Base-by-base conservation (phyloP, 2,888 invertebrate species). In the Keiferia lycopersicella region DNA sequence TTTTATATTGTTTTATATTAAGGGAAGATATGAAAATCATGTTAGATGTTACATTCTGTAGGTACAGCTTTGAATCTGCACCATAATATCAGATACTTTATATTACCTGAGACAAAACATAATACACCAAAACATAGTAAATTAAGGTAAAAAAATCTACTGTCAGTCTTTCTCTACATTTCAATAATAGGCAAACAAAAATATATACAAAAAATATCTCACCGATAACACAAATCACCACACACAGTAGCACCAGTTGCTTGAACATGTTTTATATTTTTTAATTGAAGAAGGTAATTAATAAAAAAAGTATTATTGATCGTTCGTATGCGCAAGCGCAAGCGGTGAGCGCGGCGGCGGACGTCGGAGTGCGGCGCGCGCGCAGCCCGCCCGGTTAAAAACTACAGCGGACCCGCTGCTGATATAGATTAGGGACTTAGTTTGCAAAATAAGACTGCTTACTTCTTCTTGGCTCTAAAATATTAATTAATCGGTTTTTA, bases 341-440 rank as follows among this genome's bases (percentile, higher is more conserved):
- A 72, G 76, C 77, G 75, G 79, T 78, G 74, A 79, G 75, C 79
- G 76, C 82, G 80, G 77, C 78, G 69, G 66, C 77, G 83, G 69
- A 81, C 78, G 78, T 71, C 76, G 81, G 78, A 91, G 81, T 91
- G 91, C 82, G 81, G 87, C 82, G 84, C 82, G 70, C 67, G 78
- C 83, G 82, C 79, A 70, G 68, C 67, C 73, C 80, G 83, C 84
- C 87, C 83, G 87, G 85, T 80, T 87, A 87, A 88, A 88, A 88
- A 70, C 75, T 73, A 76, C 73, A 73, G 39, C 30, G 18, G 20
- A 8, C 12, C 22, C 51, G 22, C 10, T 6, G 3, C 2, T 14
- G 26, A 10, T 53, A 22, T 14, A 56, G 56, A 56, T 34, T 56
- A 56, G 56, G 56, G 56, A 56, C 26, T 56, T 8, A 14, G 34